Percentiles rank a stretch among this genome's conserved stretches.
phyloP scores from a whole-genome alignment of 2,888 invertebrate species.

The Ecliptopera silaceata region DNA sequence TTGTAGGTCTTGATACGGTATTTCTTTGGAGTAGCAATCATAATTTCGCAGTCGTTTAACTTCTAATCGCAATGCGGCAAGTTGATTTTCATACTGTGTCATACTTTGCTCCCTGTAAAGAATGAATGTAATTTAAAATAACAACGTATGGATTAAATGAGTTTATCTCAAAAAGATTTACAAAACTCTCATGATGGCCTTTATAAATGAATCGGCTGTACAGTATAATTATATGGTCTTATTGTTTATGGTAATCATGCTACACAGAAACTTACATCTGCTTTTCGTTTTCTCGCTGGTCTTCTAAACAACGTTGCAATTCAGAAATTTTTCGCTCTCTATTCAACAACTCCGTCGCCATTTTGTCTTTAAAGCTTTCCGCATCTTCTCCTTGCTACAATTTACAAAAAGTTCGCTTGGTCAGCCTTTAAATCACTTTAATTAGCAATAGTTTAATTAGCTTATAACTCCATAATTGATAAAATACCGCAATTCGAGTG shows the following conservation, averaged over 20 bases:
- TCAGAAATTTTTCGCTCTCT: conserved; percentile 65
- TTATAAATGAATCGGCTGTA: too few relatives aligned
- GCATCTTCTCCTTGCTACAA: conserved; percentile 62
- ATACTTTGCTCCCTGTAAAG: conserved; percentile 64
- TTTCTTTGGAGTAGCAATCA: conserved; percentile 64
- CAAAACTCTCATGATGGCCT: too few relatives aligned
- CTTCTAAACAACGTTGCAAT: conserved; percentile 62
- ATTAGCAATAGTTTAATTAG: not conserved
- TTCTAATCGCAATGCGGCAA: conserved; percentile 64
- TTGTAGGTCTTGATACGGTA: conserved; percentile 63
- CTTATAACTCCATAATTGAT: not conserved
- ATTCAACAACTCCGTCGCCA: conserved; percentile 65
- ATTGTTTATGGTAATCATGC: not conserved
- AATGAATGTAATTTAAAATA: not conserved
- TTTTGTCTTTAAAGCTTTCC: conserved; percentile 61
- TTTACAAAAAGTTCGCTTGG: not conserved
- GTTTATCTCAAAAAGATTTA: too few relatives aligned
- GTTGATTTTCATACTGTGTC: conserved; percentile 65
- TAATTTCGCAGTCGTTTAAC: conserved; percentile 64
- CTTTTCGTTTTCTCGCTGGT: conserved; percentile 64
- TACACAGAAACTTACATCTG: conserved; percentile 51
- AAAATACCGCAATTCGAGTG: conserved; percentile 71
- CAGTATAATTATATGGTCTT: too few relatives aligned
- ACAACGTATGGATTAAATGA: too few relatives aligned
- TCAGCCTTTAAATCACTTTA: not conserved